phyloP scores from a whole-genome alignment of 2,888 invertebrate species.

The Cremastinae sp. region DNA sequence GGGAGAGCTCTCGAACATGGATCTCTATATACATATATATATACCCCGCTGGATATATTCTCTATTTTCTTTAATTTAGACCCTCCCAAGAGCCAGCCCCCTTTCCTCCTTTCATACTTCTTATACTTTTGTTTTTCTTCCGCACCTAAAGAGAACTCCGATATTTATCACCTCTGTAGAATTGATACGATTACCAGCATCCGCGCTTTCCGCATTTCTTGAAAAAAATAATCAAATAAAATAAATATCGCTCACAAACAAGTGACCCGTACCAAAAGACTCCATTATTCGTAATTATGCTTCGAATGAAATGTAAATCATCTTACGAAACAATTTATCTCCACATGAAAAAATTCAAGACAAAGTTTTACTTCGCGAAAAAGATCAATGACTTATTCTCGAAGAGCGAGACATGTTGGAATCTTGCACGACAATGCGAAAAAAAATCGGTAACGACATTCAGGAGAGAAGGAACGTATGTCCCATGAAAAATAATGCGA shows the following conservation, averaged over 20 bases:
- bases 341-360: too few relatives aligned
- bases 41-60: background rate
- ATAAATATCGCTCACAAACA: too few relatives aligned
- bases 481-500: constrained; percentile 46
- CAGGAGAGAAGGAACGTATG: constrained; percentile 36
- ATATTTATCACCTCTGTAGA: too few relatives aligned
- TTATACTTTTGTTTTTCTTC: constrained; percentile 4
- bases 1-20: constrained; percentile 8
- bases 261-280: too few relatives aligned
- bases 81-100: background rate
- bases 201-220: too few relatives aligned
- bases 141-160: background rate
- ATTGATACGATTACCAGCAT: too few relatives aligned
- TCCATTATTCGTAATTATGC: too few relatives aligned
- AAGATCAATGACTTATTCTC: background rate
- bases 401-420: background rate
- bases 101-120: constrained; percentile 8
- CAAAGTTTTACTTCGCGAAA: too few relatives aligned
- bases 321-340: too few relatives aligned
- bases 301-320: too few relatives aligned
- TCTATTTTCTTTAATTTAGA: constrained; percentile 46
- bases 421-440: background rate
- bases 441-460: constrained; percentile 10
- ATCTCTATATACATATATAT: constrained; percentile 12
- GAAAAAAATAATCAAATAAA: too few relatives aligned